phyloP scores from a whole-genome alignment of 2,888 invertebrate species.

The Exocentrus adspersus region DNA sequence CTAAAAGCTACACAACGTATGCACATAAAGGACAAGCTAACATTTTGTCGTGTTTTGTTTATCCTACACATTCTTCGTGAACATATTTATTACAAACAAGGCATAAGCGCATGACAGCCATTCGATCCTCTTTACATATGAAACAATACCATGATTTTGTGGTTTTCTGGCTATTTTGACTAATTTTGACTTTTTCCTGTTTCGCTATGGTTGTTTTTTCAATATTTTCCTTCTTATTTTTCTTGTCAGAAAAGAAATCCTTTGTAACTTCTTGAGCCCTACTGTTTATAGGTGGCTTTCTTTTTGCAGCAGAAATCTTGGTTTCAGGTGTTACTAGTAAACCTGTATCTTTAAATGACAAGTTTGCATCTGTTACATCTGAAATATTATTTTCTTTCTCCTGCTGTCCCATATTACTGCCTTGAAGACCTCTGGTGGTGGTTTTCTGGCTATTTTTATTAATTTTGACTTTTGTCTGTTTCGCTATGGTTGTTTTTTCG shows the following conservation, averaged over 20 bases:
- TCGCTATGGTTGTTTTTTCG: no score
- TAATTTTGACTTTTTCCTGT: neutral
- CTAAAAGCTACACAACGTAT: no score
- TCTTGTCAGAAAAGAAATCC: constrained; percentile 9
- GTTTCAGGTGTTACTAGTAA: no score
- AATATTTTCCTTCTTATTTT: neutral
- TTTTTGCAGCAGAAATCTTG: no score
- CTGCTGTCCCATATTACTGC: neutral
- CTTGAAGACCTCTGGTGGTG: no score
- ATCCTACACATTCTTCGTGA: neutral
- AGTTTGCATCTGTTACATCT: no score
- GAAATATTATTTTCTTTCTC: constrained; percentile 14
- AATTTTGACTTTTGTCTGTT: no score
- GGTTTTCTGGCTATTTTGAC: neutral
- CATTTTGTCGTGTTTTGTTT: no score
- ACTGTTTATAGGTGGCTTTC: no score
- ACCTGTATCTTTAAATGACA: constrained; percentile 9
- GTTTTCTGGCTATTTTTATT: no score
- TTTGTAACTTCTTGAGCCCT: no score
- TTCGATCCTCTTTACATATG: neutral
- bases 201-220: neutral
- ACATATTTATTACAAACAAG: neutral
- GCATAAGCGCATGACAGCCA: neutral
- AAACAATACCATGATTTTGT: neutral
- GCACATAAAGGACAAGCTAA: no score